Evolutionary conservation across 2,113 vertebrate genomes (phyloP).

Genomic region (Jacana jacana): DNA sequence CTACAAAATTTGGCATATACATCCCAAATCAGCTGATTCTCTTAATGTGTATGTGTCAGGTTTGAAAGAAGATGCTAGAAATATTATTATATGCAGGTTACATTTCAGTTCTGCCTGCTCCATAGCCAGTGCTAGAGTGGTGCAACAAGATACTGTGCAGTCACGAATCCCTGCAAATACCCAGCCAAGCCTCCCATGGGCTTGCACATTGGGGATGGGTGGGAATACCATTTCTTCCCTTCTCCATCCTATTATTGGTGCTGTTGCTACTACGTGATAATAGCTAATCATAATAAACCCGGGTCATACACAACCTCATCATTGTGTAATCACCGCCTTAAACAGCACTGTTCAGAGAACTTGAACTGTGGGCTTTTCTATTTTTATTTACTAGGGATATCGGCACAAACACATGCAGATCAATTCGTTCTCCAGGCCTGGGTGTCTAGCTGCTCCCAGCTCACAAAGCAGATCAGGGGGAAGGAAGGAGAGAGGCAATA

Average conservation of each 20-base stretch:
- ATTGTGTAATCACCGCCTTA: neutral
- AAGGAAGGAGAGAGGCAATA: neutral
- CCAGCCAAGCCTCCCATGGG: constrained; percentile 18
- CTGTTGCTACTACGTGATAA: neutral
- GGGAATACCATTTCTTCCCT: neutral
- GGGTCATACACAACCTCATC: neutral
- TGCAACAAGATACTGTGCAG: constrained; percentile 6
- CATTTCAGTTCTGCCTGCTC: constrained; percentile 7
- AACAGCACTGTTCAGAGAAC: neutral
- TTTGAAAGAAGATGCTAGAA: constrained; percentile 51
- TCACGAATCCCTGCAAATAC: constrained; percentile 7
- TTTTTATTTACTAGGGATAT: neutral
- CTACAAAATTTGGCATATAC: neutral
- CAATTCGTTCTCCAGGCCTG: neutral
- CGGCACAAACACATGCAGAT: neutral
- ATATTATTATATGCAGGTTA: neutral
- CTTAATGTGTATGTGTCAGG: too few species aligned
- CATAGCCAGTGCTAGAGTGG: constrained; percentile 3
- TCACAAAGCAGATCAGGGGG: neutral
- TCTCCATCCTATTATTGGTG: neutral
- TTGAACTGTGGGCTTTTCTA: neutral
- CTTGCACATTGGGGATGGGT: neutral
- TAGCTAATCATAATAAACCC: neutral
- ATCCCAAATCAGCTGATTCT: neutral
- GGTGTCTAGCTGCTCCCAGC: neutral